Percentiles rank a stretch among this genome's conserved stretches.
These are phyloP conservation scores for Pollimyrus isidori DNA, from an alignment of 2,113 vertebrate genomes.

Conservation along the genomic window DNA sequence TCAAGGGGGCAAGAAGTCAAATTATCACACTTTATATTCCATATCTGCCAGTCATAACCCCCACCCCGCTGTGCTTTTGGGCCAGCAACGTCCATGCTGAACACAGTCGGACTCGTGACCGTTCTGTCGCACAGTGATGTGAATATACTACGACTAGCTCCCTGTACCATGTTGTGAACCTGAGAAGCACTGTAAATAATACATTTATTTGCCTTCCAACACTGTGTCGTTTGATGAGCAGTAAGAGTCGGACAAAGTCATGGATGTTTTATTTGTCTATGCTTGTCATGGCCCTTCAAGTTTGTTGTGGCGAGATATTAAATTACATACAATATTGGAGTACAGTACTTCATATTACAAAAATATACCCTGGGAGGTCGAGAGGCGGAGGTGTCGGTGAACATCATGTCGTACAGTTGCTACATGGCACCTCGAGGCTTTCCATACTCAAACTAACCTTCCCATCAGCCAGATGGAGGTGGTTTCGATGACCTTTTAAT, in stretches of 20 bases:
- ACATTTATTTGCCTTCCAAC: constrained; percentile 23
- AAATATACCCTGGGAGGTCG: background rate
- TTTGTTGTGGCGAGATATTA: constrained; percentile 14
- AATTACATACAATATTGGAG: constrained; percentile 17
- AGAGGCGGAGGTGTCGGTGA: constrained; percentile 2
- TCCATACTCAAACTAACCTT: background rate
- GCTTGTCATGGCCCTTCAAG: constrained; percentile 6
- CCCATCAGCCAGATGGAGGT: constrained; percentile 27
- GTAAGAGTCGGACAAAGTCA: background rate
- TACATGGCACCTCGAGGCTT: constrained; percentile 15
- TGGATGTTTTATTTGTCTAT: constrained; percentile 8
- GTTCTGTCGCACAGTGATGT: constrained; percentile 1
- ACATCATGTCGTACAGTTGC: constrained; percentile 22
- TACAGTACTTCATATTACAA: constrained; percentile 22
- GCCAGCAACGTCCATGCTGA: background rate
- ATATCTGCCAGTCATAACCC: background rate
- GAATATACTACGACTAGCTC: constrained; percentile 13
- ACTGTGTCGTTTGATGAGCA: background rate
- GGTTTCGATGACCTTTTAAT: constrained; percentile 18
- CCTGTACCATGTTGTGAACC: constrained; percentile 17
- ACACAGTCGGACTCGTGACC: background rate
- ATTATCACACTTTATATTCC: background rate
- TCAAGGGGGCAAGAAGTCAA: background rate
- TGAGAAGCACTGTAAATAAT: constrained; percentile 26
- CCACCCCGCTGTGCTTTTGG: background rate